These are phyloP conservation scores for Strigamia crassipes DNA, from an alignment of 2,888 invertebrate genomes.

Conservation along the genomic window DNA sequence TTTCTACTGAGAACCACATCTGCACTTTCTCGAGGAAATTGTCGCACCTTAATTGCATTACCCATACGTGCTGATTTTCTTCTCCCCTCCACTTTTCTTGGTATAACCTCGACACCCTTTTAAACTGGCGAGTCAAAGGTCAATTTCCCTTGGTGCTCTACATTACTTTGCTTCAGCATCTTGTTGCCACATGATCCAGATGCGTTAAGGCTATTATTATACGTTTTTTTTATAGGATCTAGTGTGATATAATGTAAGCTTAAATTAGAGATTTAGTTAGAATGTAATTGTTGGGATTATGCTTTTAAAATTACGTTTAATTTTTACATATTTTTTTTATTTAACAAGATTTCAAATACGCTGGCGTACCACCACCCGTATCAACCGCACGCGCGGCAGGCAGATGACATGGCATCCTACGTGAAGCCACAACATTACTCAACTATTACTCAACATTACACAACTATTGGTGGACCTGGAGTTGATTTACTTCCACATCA, in stretches of 20 bases:
- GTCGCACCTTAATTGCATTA: neutral
- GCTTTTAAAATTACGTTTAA: neutral
- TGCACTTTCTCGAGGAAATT: neutral
- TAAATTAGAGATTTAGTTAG: no score
- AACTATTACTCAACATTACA: neutral
- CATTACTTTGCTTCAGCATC: no score
- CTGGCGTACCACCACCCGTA: constrained; percentile 21
- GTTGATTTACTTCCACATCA: constrained; percentile 26
- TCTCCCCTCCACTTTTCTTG: neutral
- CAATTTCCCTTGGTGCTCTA: neutral
- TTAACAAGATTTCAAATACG: neutral
- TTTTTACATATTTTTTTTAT: neutral
- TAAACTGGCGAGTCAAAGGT: neutral
- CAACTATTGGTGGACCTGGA: constrained; percentile 23
- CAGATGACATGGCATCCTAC: constrained; percentile 32
- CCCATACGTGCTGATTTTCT: neutral
- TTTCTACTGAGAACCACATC: neutral
- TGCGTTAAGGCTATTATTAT: no score
- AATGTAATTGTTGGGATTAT: neutral
- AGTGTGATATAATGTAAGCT: no score
- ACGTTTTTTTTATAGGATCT: no score
- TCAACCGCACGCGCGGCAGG: constrained; percentile 25
- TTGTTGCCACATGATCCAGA: no score
- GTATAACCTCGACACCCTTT: neutral
- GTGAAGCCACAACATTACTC: constrained; percentile 32